Evolutionary conservation across 2,797 vertebrate species (phyloP).

Genomic region (Psittacula echo): DNA sequence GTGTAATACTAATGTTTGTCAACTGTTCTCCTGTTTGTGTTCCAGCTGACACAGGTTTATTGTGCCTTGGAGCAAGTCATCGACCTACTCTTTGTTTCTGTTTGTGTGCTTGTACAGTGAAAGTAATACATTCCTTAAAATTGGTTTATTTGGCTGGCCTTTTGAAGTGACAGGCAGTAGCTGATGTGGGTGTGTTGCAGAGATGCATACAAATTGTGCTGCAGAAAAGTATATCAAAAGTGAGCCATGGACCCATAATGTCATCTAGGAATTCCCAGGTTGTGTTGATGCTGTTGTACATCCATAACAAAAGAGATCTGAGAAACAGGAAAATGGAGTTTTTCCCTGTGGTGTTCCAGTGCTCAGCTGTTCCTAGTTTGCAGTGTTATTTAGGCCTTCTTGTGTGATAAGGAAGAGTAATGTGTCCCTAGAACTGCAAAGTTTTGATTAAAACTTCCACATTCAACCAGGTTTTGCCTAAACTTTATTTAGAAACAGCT

Average conservation of each 20-base stretch:
- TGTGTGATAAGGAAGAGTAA: neutral
- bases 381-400: neutral
- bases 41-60: neutral
- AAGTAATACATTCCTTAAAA: neutral
- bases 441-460: neutral
- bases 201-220: neutral
- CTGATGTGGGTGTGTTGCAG: neutral
- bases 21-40: neutral
- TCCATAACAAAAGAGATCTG: neutral
- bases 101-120: neutral
- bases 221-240: neutral
- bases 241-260: neutral
- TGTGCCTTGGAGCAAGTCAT: neutral
- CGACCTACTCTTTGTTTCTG: neutral
- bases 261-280: neutral
- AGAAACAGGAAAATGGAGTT: neutral
- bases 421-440: accelerated
- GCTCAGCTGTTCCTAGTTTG: neutral
- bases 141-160: neutral
- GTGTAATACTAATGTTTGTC: neutral
- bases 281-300: neutral
- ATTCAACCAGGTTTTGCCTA: accelerated
- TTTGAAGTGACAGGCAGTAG: neutral
- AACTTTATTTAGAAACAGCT: neutral
- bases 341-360: neutral